Evolutionary conservation across 2,113 vertebrate species (phyloP), one percentile per base, ranked within the genome.

Genomic region (Tautogolabrus adspersus): DNA sequence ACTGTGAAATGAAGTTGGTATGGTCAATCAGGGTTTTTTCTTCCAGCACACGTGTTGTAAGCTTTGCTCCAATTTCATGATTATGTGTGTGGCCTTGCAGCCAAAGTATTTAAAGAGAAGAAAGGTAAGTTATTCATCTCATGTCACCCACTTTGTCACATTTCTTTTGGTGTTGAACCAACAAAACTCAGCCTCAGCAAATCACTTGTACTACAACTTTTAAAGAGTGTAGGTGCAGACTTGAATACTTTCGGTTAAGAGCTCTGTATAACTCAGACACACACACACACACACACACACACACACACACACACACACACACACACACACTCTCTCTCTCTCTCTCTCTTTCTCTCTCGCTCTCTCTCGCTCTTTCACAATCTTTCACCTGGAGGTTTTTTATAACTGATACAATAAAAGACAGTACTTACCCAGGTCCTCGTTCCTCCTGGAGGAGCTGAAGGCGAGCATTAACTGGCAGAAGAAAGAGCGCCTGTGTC

Each of bases 71-170:
- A 11, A 7, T 26, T 55, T 59, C n/a, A 10, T 49, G 26, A 63
- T 40, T 68, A 4, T 68, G 52, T 40, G 8, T 52, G 40, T 23
- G 63, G 26, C 30, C 38, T 47, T 42, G 66, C 19, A 1, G 38
- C 69, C 37, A 21, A 1, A 6, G 8, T 26, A 19, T 54, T 30
- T 58, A 51, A 15, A 26, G 65, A 54, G 30, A 30, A 21, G 46
- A 61, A 75, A 88, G 87, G 89, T 89, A 85, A 82, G 87, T 85
- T 63, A 5, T 58, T 57, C 19, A 68, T 62, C 59, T 64, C 22
- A 55, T 21, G 6, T 37, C 46, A 62, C 42, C 6, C 11, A 22
- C 56, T 67, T 42, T 19, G 46, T 47, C 46, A 40, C 2, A 49
- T 64, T 70, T 78, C 8, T 37, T 52, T 56, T 58, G 66, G 38